Conservation (phyloP, 2,113 vertebrate genomes). For the Calonectris borealis region DNA sequence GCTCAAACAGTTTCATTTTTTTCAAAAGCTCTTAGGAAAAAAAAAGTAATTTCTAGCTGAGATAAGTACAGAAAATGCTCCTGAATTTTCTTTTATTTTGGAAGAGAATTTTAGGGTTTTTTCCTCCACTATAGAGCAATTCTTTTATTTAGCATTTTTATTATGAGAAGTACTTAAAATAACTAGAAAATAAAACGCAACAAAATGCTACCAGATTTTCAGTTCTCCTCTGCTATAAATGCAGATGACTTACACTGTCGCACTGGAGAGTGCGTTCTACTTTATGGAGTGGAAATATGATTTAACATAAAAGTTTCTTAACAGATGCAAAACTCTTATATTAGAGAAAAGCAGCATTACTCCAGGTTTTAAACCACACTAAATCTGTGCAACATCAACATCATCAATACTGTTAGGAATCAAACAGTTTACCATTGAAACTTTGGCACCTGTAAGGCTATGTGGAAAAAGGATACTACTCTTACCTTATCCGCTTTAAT, state of each 20-base stretch:
- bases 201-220: background rate
- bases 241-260: background rate
- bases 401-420: background rate
- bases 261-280: background rate
- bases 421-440: background rate
- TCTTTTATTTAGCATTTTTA: background rate
- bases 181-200: background rate
- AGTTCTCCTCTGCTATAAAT: background rate
- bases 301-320: background rate
- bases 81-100: background rate
- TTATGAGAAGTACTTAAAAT: background rate
- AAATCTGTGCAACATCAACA: background rate
- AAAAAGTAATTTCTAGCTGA: background rate
- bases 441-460: background rate
- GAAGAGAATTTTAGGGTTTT: background rate
- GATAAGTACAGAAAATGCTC: background rate
- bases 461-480: background rate
- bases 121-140: background rate
- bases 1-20: background rate
- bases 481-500: conserved; percentile 95
- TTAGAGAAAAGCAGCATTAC: background rate
- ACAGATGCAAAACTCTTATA: background rate
- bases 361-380: background rate
- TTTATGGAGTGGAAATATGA: background rate
- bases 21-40: background rate